Evolutionary conservation across 2,888 invertebrate species (phyloP), one percentile per base, ranked within the genome.

Genomic region (Electrophaes corylata): DNA sequence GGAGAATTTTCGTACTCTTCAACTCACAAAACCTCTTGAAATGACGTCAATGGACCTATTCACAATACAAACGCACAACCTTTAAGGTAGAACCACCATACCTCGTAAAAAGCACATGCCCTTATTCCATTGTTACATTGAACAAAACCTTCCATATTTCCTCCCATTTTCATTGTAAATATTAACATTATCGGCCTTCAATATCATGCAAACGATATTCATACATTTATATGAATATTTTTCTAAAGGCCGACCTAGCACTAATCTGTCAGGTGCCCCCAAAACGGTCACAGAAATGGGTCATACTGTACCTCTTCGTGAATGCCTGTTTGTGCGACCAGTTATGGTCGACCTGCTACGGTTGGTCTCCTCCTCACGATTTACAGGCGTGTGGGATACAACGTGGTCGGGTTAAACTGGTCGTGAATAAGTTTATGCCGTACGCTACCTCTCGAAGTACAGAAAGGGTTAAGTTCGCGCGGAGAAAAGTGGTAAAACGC

Each of bases 391-490:
- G 53, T 46, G 14, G 65, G 57, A 64, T 67, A 70, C 59, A 62
- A 47, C 53, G 55, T 53, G 78, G 58, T 74, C 82, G 62, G 41
- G 49, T 10, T 64, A 62, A 20, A 59, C 57, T 79, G 79, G 86
- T 48, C 60, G 58, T 45, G 68, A 70, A 73, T 71, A 74, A 74
- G 78, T 83, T 79, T 81, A 79, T 79, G 72, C 73, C 78, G 69
- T 86, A 84, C 84, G 85, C 85, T 83, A 84, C 81, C 75, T 82
- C 78, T 78, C 78, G 75, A 81, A 80, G 76, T 81, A 70, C 68
- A 67, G 66, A 78, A 86, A 83, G 84, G 86, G 82, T 81, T 79
- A 78, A 76, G 69, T 75, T 79, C 71, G 73, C 70, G 70, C 63
- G 70, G 66, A 74, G 79, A 80, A 82, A 84, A 82, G 76, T 81